Percentiles rank a stretch among this genome's conserved stretches.
Evolutionary conservation across 1,140 invertebrate genomes (phyloP).

Genomic region (Chironomus striatipennis): DNA sequence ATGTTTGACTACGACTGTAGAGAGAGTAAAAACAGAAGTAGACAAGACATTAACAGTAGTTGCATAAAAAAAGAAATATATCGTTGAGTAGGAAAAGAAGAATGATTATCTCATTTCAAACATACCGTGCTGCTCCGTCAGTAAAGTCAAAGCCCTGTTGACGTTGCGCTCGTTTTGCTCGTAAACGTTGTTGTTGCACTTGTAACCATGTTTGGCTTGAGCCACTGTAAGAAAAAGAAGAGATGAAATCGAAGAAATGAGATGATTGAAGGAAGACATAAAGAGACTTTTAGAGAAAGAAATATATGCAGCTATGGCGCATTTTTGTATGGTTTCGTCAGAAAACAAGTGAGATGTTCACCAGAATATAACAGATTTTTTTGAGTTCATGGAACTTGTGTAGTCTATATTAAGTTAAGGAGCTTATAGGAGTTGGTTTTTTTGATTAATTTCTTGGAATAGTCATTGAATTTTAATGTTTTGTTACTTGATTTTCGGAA

Average conservation of each 20-base stretch:
- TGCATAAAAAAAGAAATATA: neutral
- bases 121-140: conserved; percentile 6
- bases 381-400: no score
- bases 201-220: conserved; percentile 21
- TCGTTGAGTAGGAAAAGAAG: neutral
- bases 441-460: no score
- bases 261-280: no score
- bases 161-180: conserved; percentile 12
- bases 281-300: neutral
- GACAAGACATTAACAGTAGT: neutral
- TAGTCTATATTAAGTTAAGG: no score
- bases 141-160: conserved; percentile 19
- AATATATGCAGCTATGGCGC: neutral
- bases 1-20: conserved; percentile 15
- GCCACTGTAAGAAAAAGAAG: neutral
- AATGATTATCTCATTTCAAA: neutral
- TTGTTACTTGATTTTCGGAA: no score
- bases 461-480: no score
- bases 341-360: no score
- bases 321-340: no score
- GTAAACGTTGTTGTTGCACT: conserved; percentile 16
- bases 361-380: no score
- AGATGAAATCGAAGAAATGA: neutral
- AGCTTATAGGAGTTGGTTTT: no score
- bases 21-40: no score